These are phyloP conservation scores for Indicator indicator DNA, from an alignment of 2,113 vertebrate species.

Conservation along the genomic window DNA sequence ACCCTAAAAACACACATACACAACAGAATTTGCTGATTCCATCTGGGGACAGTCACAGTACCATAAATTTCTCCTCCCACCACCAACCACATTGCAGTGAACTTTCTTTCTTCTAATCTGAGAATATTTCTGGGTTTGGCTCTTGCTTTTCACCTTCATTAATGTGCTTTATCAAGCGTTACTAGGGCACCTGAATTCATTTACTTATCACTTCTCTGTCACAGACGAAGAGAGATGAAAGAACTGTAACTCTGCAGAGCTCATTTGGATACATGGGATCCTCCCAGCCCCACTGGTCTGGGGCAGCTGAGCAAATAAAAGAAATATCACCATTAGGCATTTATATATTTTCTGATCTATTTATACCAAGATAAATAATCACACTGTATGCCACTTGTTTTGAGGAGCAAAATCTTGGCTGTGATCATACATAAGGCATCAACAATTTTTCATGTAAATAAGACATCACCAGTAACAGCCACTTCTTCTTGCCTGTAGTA, in stretches of 20 bases:
- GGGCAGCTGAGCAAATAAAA: not conserved
- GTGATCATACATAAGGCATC: not conserved
- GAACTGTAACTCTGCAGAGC: not conserved
- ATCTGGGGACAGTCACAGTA: not conserved
- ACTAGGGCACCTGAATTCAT: not conserved
- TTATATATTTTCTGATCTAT: not conserved
- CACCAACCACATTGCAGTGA: not conserved
- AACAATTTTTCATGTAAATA: slow-evolving; percentile 1
- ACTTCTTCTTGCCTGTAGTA: slow-evolving; percentile 6
- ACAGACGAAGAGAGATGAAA: not conserved
- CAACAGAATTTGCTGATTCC: slow-evolving; percentile 69
- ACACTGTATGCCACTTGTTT: not conserved
- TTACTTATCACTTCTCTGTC: not conserved
- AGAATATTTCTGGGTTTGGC: not conserved
- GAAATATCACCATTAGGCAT: not conserved
- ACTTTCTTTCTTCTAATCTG: not conserved
- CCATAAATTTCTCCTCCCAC: not conserved
- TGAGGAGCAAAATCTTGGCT: not conserved
- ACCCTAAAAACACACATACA: slow-evolving; percentile 85
- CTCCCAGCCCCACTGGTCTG: not conserved
- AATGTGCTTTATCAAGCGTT: not conserved
- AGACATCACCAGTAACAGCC: not conserved
- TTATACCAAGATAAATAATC: not conserved
- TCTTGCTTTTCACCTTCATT: slow-evolving; percentile 33
- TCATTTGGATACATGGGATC: not conserved